phyloP scores from a whole-genome alignment of 2,113 vertebrate genomes.

The Ceyx cyanopectus region DNA sequence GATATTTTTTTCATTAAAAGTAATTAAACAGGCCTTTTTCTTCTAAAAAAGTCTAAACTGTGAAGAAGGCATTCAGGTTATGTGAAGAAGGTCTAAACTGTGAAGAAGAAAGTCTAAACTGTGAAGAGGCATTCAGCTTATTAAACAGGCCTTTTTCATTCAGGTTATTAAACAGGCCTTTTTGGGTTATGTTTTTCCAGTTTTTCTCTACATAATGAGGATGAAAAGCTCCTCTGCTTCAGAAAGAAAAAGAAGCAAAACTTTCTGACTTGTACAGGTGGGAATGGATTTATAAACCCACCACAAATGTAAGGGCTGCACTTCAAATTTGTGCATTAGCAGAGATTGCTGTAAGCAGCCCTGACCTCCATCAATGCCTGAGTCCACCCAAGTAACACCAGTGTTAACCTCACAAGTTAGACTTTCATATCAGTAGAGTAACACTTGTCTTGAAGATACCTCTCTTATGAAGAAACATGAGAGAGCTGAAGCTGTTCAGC shows the following conservation, averaged over 20 bases:
- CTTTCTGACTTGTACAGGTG: background rate
- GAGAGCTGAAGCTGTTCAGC: background rate
- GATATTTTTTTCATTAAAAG: background rate
- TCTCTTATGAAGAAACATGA: background rate
- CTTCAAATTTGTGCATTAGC: background rate
- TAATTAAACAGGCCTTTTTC: background rate
- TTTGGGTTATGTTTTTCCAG: background rate
- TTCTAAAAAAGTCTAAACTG: background rate
- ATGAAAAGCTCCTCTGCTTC: background rate
- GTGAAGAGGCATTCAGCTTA: background rate
- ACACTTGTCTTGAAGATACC: background rate
- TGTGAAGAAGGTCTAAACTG: no score
- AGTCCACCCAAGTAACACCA: background rate
- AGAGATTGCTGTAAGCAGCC: background rate
- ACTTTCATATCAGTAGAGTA: background rate
- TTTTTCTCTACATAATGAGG: background rate
- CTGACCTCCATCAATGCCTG: background rate
- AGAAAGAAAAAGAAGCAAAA: background rate
- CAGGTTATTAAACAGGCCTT: no score
- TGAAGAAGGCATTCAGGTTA: background rate
- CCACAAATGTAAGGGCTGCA: background rate
- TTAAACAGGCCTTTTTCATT: background rate
- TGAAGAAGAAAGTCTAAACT: background rate
- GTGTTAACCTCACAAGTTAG: background rate
- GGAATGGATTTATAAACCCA: background rate